Conservation (phyloP, 2,113 vertebrate genomes). For the Mixornis gularis region DNA sequence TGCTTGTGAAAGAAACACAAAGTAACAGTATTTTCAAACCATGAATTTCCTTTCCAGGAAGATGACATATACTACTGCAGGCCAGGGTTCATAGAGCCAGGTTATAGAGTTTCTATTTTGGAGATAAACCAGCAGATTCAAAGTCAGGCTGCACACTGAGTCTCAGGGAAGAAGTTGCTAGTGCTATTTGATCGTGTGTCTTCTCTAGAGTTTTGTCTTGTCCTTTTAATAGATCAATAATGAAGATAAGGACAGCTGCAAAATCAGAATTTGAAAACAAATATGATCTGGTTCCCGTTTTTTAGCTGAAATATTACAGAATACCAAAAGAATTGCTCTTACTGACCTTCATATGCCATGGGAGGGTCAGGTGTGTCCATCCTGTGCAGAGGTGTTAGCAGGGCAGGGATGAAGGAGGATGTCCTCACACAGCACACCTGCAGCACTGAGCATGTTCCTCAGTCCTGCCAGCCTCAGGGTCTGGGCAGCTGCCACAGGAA, state of each 20-base stretch:
- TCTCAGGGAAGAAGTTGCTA: background rate
- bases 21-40: background rate
- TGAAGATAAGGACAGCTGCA: background rate
- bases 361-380: accelerated
- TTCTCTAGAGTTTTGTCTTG: conserved; percentile 16
- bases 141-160: background rate
- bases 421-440: background rate
- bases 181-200: accelerated
- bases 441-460: background rate
- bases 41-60: background rate
- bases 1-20: background rate
- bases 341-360: background rate
- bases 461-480: accelerated
- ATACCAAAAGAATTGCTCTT: background rate
- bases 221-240: background rate
- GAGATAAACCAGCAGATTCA: background rate
- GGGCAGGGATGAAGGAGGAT: background rate
- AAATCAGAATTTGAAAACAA: background rate
- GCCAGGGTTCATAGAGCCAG: background rate
- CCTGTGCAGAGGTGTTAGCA: accelerated
- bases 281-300: background rate
- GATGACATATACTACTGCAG: background rate
- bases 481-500: background rate
- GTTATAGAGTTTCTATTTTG: background rate
- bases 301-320: background rate